Base-by-base conservation (phyloP, 1,140 invertebrate species). In the Drosophila watanabei region DNA sequence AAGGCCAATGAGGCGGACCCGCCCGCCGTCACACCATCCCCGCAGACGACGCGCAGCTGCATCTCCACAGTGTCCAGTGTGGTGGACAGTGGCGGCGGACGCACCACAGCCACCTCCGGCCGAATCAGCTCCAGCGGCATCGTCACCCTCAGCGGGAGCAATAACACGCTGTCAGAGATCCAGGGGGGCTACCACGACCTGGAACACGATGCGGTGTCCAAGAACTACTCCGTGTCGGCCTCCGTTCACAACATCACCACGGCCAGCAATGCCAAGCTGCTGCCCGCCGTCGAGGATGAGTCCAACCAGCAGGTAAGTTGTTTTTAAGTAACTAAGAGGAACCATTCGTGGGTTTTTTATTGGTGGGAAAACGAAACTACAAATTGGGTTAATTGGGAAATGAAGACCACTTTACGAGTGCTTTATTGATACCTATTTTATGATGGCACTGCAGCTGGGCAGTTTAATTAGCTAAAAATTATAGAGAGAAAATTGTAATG, bases 41-140 rank as follows among this genome's bases (percentile, higher is more conserved):
- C 91, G 18, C 91, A 92, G 57, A 92, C 91, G 13, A 92, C 85
- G 5, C 85, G 91, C 32, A 92, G 91, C 59, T 92, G 89, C 73
- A 85, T 91, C 45, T 92, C 91, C n/a, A 90, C 91, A n/a, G 83
- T 91, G 43, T 89, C 87, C 57, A 92, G 85, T 62, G 87, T 85
- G 57, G 80, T 91, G 46, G 84, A 91, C 58, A 91, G 85, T 18
- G 90, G 86, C 24, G 84, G 91, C 4, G 91, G 91, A 28, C 76
- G 91, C 30, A 92, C 91, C 37, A 92, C 91, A n/a, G 91, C 88
- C 64, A 90, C 91, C 28, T 92, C 91, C 43, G 91, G 91, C 6
- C 82, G 88, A 45, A 92, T 92, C 20, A 92, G 91, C 68, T 89
- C 84, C 80, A 92, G 91, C 69, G 91, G 91, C 54, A 89, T 91